These are phyloP conservation scores for Calyptommatus sinebrachiatus DNA, from an alignment of 2,113 vertebrate species.

Conservation along the genomic window DNA sequence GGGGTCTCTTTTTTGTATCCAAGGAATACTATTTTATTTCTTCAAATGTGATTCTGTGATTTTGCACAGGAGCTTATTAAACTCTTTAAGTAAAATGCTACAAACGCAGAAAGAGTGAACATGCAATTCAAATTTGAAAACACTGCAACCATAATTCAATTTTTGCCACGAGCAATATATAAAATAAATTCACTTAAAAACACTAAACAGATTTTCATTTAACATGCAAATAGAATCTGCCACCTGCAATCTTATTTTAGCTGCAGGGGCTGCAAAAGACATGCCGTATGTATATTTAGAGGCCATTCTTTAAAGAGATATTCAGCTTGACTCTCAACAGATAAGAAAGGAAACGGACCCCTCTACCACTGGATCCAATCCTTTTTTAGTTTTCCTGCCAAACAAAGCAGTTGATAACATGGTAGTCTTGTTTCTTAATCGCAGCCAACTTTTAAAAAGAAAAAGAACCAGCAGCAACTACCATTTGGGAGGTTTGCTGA, in stretches of 20 bases:
- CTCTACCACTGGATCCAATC: background rate
- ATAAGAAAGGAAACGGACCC: background rate
- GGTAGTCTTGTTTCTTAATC: background rate
- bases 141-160: background rate
- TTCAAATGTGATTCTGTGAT: background rate
- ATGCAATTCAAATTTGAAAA: background rate
- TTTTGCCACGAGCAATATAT: background rate
- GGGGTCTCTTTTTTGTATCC: background rate
- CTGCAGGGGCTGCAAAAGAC: background rate
- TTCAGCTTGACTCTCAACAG: background rate
- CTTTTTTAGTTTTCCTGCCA: background rate
- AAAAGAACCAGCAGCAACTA: too few relatives aligned
- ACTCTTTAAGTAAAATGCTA: background rate
- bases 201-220: slow-evolving; percentile 4
- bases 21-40: background rate
- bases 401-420: background rate
- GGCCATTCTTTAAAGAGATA: background rate
- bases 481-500: too few relatives aligned
- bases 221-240: background rate
- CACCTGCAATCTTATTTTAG: background rate
- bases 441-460: background rate
- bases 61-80: background rate
- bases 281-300: slow-evolving; percentile 8
- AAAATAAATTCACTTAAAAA: background rate
- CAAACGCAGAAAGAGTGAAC: background rate